phyloP scores from a whole-genome alignment of 2,888 invertebrate species.

The Branchellion lobata region DNA sequence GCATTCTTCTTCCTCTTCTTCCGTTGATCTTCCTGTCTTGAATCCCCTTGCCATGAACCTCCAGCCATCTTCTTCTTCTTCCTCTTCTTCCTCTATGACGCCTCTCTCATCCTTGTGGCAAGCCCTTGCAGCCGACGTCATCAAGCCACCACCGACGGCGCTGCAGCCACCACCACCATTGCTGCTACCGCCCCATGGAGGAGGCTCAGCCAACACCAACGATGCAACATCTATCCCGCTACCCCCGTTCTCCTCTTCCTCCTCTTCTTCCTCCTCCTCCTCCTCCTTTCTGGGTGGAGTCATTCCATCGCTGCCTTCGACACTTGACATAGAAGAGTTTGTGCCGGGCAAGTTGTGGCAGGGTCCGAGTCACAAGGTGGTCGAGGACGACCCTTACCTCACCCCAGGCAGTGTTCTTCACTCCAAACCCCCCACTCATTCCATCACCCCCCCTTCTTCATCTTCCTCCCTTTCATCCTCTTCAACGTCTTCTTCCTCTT shows the following conservation, averaged over 20 bases:
- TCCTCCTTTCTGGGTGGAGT: no score
- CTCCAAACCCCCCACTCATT: constrained; percentile 23
- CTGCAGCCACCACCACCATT: neutral
- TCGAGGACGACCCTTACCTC: constrained; percentile 46
- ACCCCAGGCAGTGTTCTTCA: constrained; percentile 44
- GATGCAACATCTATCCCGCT: constrained; percentile 24
- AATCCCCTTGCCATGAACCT: constrained; percentile 23
- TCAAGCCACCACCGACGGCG: neutral
- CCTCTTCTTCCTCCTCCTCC: constrained; percentile 17
- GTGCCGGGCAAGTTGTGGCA: constrained; percentile 48
- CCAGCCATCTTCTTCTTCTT: constrained; percentile 2
- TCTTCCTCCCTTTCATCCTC: constrained; percentile 11
- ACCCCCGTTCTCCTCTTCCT: constrained; percentile 5
- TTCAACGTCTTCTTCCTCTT: neutral
- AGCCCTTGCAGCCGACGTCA: no score
- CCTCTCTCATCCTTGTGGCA: constrained; percentile 13
- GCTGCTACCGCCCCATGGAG: constrained; percentile 4
- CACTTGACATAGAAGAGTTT: constrained; percentile 46
- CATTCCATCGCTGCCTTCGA: constrained; percentile 22
- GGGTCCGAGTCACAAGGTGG: constrained; percentile 42
- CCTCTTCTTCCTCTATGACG: constrained; percentile 34
- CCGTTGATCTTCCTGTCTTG: neutral
- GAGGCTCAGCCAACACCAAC: constrained; percentile 43
- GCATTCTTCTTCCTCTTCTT: neutral
- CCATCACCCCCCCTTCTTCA: neutral